Conservation (phyloP, 1,140 invertebrate species). For the Oreohelix idahoensis region DNA sequence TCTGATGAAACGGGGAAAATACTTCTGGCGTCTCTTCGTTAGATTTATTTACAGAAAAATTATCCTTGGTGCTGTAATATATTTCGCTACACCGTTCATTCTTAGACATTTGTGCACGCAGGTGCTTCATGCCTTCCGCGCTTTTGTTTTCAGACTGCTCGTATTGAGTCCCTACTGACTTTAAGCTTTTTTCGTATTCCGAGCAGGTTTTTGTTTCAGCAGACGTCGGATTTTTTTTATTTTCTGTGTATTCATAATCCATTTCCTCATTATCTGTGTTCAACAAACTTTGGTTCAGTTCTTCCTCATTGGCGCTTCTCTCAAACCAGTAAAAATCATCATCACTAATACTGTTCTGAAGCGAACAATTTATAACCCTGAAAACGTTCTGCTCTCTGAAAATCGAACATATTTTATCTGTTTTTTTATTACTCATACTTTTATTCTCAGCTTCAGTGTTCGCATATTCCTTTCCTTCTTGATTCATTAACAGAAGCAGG, state of each 20-base stretch:
- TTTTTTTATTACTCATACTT: too few species aligned
- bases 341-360: too few species aligned
- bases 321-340: too few species aligned
- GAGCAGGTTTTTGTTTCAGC: neutral
- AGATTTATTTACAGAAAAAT: neutral
- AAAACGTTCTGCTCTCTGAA: too few species aligned
- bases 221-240: neutral
- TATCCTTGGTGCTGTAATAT: neutral
- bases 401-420: too few species aligned
- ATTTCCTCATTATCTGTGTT: neutral
- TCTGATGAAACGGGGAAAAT: too few species aligned
- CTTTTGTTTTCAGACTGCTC: neutral
- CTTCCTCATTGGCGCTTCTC: too few species aligned
- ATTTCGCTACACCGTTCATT: neutral
- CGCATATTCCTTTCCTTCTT: too few species aligned
- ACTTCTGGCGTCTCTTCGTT: neutral
- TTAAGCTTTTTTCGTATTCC: neutral
- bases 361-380: too few species aligned
- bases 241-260: neutral
- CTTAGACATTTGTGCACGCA: too few species aligned
- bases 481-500: too few species aligned
- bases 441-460: too few species aligned
- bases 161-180: neutral
- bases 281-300: neutral
- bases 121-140: neutral